Conservation (phyloP, 1,140 invertebrate species). For the Ceratina australensis region DNA sequence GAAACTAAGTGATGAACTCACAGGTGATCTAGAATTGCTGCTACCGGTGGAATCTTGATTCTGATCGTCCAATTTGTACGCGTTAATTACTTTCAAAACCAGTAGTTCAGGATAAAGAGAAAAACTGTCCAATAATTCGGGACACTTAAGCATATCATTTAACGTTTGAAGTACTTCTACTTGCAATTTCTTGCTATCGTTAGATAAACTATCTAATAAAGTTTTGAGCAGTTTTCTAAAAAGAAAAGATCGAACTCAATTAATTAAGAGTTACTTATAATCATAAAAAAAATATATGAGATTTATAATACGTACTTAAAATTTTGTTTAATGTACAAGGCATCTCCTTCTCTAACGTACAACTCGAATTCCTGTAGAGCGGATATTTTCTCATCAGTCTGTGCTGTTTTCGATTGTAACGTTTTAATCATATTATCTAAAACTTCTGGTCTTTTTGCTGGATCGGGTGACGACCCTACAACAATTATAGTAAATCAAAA, state of each 20-base stretch:
- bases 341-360: slow-evolving; percentile 74
- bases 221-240: slow-evolving; percentile 86
- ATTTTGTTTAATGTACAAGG: slow-evolving; percentile 77
- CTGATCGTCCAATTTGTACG: slow-evolving; percentile 83
- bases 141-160: slow-evolving; percentile 89
- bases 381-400: slow-evolving; percentile 68
- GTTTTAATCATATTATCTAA: slow-evolving; percentile 74
- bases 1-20: slow-evolving; percentile 48
- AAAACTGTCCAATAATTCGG: slow-evolving; percentile 88
- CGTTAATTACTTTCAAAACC: slow-evolving; percentile 91
- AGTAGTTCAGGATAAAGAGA: slow-evolving; percentile 93
- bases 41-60: slow-evolving; percentile 63
- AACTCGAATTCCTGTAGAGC: slow-evolving; percentile 75
- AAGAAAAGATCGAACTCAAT: slow-evolving; percentile 1
- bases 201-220: slow-evolving; percentile 86
- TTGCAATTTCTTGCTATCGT: slow-evolving; percentile 84
- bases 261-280: neutral
- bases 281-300: neutral
- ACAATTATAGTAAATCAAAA: slow-evolving; percentile 11
- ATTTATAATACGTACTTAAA: slow-evolving; percentile 77
- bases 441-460: slow-evolving; percentile 72
- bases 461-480: slow-evolving; percentile 71
- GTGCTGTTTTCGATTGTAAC: slow-evolving; percentile 67
- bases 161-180: slow-evolving; percentile 88
- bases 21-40: slow-evolving; percentile 77